Base-by-base conservation (phyloP, 2,888 invertebrate genomes). In the Xestia xanthographa region DNA sequence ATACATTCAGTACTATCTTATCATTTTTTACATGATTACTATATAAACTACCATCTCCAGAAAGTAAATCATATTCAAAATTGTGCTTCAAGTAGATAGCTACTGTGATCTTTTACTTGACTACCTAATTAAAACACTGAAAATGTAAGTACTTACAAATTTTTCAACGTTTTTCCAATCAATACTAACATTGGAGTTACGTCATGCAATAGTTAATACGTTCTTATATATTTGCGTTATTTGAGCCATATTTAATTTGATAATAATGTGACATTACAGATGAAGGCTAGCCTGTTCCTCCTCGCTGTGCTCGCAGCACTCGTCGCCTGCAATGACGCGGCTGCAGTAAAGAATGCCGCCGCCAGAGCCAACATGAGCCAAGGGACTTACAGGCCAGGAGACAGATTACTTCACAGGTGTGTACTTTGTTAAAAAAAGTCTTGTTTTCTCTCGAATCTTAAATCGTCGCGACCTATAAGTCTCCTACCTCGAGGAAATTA, bases 331-430 rank as follows among this genome's bases (percentile, higher is more conserved):
- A 66, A 38, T 43, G 77, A 82, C 14, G 82, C 82, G 1, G 43
- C 82, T 29, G 82, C 4, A 5, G 34, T 75, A 1, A 8, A 63
- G 63, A 41, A 41, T 41, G 41, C 41, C 14, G 41, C 45, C 12
- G 2, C 50, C 62, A 73, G 78, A 22, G 5, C 66, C 0, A 79
- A 79, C 53, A 63, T 77, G 78, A 5, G 53, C 12, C 71, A 77
- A 34, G 79, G 56, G 17, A 56, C 34, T 9, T 60, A 70, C 34
- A 26, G 50, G 1, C 60, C 73, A 1, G 67, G 71, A 12, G 79
- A 79, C 20, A 43, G 65, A 60, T 22, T 80, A 9, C 50, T 85
- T 45, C 77, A 80, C 72, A 85, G 85, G 85, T 85, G 34, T 38
- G 66, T 43, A 70, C 2, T 11, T 66, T 41, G 41, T 9, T 41